Evolutionary conservation across 23 tunicate genomes (phyloP), one percentile per base, ranked within the genome.

Genomic region (Clavelina lepadiformis): DNA sequence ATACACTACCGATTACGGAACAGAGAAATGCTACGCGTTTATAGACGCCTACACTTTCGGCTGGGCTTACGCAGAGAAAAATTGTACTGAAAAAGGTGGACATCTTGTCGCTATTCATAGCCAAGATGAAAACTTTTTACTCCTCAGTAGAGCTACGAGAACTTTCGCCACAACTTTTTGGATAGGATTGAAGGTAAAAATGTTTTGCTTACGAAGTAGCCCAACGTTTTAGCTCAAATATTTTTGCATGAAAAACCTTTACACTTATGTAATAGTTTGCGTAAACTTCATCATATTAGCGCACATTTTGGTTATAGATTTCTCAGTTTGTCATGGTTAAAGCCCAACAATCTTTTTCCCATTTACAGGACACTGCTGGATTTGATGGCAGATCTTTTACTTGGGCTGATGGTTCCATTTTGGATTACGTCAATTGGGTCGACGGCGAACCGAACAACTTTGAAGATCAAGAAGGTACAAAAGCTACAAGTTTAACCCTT

Each of bases 71-170:
- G 77, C 96, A 8, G 71, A 88, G 30, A 51, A 59, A 28, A 66
- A 73, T 54, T 88, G 96, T 47, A 44, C 75, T 7, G 50, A 41
- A 13, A 31, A 56, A 19, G 96, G 96, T 24, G 96, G 87, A 37
- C 86, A 88, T 53, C 68, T 88, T 8, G 96, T 88, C 38, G 76
- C 96, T 2, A 68, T 88, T 2, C 96, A 88, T 74, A 68, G 72
- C 60, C 59, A 47, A 13, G 82, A 67, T 8, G 96, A 88, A 54
- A 88, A 79, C 34, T 27, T 74, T 13, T 69, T 88, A 51, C 21
- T 88, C 8, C 50, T 79, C 53, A 49, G 76, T 28, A 49, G 87
- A 46, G 73, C 75, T 15, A 58, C 86, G 1, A 73, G 46, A 51
- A 37, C 72, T 37, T 21, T 22, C 33, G 47, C 81, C 3, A 28